Conservation (phyloP, 2,113 vertebrate species). For the Saimiri boliviensis region DNA sequence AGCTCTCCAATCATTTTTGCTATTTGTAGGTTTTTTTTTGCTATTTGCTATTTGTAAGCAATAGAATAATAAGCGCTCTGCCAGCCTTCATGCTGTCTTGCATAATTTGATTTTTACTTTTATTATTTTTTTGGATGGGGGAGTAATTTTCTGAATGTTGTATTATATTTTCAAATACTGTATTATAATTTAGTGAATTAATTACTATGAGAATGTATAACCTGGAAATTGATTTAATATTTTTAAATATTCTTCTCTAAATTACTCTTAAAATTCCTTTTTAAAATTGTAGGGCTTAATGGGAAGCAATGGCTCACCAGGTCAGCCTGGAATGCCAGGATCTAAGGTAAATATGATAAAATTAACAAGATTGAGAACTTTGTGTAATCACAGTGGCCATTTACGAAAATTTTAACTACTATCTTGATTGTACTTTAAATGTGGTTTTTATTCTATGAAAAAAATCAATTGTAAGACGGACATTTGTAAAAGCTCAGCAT, state of each 20-base stretch:
- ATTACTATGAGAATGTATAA: slow-evolving; percentile 13
- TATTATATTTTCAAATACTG: neutral
- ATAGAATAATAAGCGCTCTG: neutral
- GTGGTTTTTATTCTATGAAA: neutral
- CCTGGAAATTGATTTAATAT: neutral
- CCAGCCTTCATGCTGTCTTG: neutral
- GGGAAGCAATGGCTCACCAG: slow-evolving; percentile 89
- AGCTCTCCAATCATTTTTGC: neutral
- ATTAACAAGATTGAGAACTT: neutral
- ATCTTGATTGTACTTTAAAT: neutral
- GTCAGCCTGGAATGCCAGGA: slow-evolving; percentile 89
- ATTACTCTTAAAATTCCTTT: slow-evolving; percentile 45
- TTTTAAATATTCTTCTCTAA: slow-evolving; percentile 11
- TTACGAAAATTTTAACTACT: neutral
- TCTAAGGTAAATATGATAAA: slow-evolving; percentile 86
- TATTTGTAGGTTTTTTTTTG: neutral
- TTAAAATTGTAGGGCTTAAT: slow-evolving; percentile 88
- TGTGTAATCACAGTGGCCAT: neutral
- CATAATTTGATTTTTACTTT: neutral
- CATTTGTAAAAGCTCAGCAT: neutral
- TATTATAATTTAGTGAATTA: neutral
- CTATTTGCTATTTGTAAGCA: too few relatives aligned
- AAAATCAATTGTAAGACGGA: neutral
- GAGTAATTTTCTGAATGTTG: neutral
- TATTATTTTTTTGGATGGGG: neutral